phyloP scores from a whole-genome alignment of 2,888 invertebrate species.

The Cheilosia scutellata region DNA sequence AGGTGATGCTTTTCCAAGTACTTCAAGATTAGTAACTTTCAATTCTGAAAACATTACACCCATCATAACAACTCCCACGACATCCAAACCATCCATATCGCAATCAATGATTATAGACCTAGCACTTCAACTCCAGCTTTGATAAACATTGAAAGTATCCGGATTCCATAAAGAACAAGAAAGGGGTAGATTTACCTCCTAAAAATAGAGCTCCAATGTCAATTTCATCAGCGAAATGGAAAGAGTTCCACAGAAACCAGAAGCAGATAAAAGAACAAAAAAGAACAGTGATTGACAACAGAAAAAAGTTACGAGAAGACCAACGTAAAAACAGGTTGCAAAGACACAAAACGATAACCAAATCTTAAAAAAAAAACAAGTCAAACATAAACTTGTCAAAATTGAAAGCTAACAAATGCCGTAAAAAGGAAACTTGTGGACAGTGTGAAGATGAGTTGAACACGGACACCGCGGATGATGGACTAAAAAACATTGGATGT shows the following conservation, averaged over 20 bases:
- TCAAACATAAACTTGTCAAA: neutral
- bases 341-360: neutral
- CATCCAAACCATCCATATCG: neutral
- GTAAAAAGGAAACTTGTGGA: conserved; percentile 20
- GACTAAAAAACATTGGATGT: conserved; percentile 8
- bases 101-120: neutral
- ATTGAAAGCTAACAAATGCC: neutral
- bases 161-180: conserved; percentile 2
- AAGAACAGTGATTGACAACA: neutral
- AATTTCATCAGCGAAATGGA: conserved; percentile 22
- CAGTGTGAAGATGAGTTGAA: conserved; percentile 24
- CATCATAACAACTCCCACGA: neutral
- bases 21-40: neutral
- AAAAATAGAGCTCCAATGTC: conserved; percentile 29
- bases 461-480: conserved; percentile 19
- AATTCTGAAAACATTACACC: neutral
- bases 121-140: conserved; percentile 1
- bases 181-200: conserved; percentile 4
- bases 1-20: neutral
- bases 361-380: neutral
- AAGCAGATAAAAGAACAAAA: conserved; percentile 9
- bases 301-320: neutral
- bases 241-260: conserved; percentile 25
- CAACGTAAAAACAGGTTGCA: neutral
- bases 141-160: neutral